Evolutionary conservation across 2,888 invertebrate species (phyloP).

Genomic region (Mayetiola destructor): DNA sequence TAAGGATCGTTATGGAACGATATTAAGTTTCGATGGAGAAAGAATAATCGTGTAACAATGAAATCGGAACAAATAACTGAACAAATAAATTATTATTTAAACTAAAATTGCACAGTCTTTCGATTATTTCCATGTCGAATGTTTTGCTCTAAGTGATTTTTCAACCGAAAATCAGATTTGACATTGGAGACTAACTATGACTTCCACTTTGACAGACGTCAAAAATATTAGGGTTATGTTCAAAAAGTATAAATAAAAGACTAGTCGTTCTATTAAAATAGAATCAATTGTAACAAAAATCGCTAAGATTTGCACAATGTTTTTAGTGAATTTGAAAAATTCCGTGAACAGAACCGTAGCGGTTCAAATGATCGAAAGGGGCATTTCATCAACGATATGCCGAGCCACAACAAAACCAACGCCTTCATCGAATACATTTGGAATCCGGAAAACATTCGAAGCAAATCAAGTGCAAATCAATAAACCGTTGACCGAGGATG

Average conservation of each 20-base stretch:
- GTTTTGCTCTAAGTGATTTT: too few species aligned
- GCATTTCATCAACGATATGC: not conserved
- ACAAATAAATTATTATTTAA: too few species aligned
- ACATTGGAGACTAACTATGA: conserved; percentile 1
- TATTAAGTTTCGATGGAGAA: too few species aligned
- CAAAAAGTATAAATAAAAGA: not conserved
- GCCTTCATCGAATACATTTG: not conserved
- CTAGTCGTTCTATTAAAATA: not conserved
- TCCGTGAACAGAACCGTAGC: not conserved
- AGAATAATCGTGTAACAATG: too few species aligned
- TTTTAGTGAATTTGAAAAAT: not conserved
- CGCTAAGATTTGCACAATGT: not conserved
- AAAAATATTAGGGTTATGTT: not conserved
- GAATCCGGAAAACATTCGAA: not conserved
- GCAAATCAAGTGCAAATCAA: not conserved
- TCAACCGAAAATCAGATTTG: not conserved
- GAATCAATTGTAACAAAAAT: not conserved
- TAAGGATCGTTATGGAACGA: too few species aligned
- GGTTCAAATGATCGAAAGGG: not conserved
- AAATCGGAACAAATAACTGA: too few species aligned
- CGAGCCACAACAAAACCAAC: not conserved
- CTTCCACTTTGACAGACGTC: not conserved
- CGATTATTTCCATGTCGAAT: too few species aligned
- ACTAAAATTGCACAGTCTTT: too few species aligned
- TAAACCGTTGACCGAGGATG: not conserved